A percentile compares a stretch with the other conserved stretches of the same genome.
phyloP scores from a whole-genome alignment of 2,797 vertebrate species.

The Sebastes ruberrimus region DNA sequence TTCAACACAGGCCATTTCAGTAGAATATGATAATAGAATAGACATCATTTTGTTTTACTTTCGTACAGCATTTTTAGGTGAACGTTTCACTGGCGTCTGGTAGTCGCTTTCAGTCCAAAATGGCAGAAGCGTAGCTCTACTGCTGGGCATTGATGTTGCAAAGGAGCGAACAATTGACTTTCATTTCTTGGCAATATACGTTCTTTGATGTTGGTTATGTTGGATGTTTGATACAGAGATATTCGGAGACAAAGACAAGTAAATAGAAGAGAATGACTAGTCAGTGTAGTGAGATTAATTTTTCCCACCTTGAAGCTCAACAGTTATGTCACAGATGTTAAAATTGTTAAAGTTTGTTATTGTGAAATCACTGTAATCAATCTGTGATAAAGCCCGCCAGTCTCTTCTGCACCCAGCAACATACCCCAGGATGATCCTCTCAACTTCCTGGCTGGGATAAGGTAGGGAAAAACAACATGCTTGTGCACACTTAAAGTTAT shows the following conservation, averaged over 20 bases:
- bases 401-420: rapidly evolving
- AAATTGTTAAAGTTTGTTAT: not conserved
- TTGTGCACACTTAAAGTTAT: not conserved
- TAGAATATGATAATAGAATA: not conserved
- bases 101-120: too few relatives aligned
- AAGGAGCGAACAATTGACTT: rapidly evolving
- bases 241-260: not conserved
- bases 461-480: not conserved
- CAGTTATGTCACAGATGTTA: not conserved
- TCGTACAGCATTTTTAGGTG: rapidly evolving
- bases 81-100: too few relatives aligned
- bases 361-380: not conserved
- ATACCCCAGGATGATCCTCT: not conserved
- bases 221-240: not conserved
- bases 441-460: rapidly evolving
- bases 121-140: rapidly evolving
- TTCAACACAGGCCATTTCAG: too few relatives aligned
- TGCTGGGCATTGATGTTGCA: rapidly evolving
- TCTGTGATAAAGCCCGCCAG: not conserved
- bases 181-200: too few relatives aligned
- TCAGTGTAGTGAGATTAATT: not conserved
- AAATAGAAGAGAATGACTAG: not conserved
- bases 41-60: too few relatives aligned
- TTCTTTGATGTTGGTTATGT: not conserved
- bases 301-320: not conserved